Conservation (phyloP, 2,797 vertebrate genomes). For the Rhinatrema bivittatum region DNA sequence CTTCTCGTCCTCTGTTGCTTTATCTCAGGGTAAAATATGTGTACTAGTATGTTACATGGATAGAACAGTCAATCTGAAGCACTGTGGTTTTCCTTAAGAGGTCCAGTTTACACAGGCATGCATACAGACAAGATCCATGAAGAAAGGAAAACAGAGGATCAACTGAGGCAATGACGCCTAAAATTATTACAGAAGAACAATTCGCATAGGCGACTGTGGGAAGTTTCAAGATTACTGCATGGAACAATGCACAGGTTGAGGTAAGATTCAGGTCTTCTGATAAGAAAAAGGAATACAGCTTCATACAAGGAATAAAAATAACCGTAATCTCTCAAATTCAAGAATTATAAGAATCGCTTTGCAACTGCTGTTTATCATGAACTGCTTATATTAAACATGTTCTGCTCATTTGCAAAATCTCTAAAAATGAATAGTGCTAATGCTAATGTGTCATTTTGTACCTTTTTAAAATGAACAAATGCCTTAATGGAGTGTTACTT, state of each 20-base stretch:
- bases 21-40: too few relatives aligned
- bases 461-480: conserved; percentile 4
- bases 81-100: too few relatives aligned
- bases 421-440: neutral
- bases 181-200: conserved; percentile 1
- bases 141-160: too few relatives aligned
- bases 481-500: conserved; percentile 1
- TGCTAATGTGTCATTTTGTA: conserved; percentile 8
- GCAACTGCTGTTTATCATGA: conserved; percentile 12
- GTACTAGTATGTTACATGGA: too few relatives aligned
- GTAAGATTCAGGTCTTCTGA: conserved; percentile 3
- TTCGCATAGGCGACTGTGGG: too few relatives aligned
- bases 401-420: conserved; percentile 16
- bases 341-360: conserved; percentile 17
- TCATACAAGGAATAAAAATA: conserved; percentile 6
- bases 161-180: neutral
- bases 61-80: too few relatives aligned
- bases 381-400: conserved; percentile 6
- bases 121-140: too few relatives aligned
- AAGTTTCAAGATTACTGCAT: conserved; percentile 1
- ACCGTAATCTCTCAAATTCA: conserved; percentile 10
- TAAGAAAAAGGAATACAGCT: conserved; percentile 2
- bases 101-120: too few relatives aligned
- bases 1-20: too few relatives aligned
- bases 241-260: neutral